Evolutionary conservation across 64 coral and sea anemone species (phyloP), one percentile per base, ranked within the genome.

Genomic region (Montipora efflorescens): DNA sequence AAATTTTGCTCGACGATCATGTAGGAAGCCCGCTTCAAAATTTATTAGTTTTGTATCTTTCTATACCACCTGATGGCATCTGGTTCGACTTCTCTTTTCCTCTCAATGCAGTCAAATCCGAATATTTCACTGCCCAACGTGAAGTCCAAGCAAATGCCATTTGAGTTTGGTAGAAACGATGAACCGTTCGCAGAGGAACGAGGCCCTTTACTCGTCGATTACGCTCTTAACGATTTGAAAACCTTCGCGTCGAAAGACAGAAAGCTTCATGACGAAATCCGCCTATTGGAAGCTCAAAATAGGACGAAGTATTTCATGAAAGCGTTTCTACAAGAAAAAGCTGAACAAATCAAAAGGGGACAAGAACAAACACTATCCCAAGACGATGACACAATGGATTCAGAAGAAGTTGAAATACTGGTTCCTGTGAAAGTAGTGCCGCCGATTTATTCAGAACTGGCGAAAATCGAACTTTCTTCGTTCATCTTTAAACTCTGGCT

Each of bases 281-380:
- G 59, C 11, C 61, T 18, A 4, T 8, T 48, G 47, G 82, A 86
- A 46, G 66, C 47, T 8, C 6, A 47, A 71, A 48, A 52, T 4
- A 69, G 82, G 10, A 10, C 44, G 43, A 8, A 71, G 45, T n/a
- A 0, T 21, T 11, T 9, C 1, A 50, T 13, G 64, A 86, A 22
- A 50, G 3, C 28, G 9, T 86, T 86, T 10, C 64, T 86, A 47
- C 36, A 49, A 67, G 43, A 67, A 86, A n/a, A 86, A 11, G 82
- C 81, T 10, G 2, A 47, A 16, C 21, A 69, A 69, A 8, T 7
- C 1, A 47, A 36, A 3, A 5, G 18, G 47, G 4, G 47, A 2
- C 28, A 18, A 49, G 48, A 3, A 48, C 53, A 8, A 5, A 9
- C 23, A 62, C 52, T 8, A 59, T 50, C 50, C 58, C 8, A 80